These are phyloP conservation scores for Antheraea assamensis DNA, from an alignment of 2,888 invertebrate species.

Conservation along the genomic window DNA sequence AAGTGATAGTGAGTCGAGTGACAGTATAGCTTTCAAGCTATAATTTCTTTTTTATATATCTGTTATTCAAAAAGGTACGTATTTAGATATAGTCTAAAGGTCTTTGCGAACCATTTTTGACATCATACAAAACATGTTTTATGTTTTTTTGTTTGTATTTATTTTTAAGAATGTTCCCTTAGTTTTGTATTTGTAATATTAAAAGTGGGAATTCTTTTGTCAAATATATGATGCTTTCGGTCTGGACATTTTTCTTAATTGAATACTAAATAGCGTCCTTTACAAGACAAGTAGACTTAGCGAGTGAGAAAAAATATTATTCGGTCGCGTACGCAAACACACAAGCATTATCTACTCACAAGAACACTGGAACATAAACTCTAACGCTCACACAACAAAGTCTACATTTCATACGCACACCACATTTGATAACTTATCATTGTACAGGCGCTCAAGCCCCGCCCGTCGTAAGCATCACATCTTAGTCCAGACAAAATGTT, in stretches of 20 bases:
- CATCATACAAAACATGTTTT: conserved; percentile 26
- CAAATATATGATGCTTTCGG: conserved; percentile 11
- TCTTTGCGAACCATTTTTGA: conserved; percentile 26
- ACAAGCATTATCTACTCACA: conserved; percentile 25
- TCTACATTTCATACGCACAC: conserved; percentile 51
- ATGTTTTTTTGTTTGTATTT: conserved; percentile 5
- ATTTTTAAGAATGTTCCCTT: not conserved
- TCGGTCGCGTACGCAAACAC: conserved; percentile 22
- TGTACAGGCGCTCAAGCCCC: conserved; percentile 77
- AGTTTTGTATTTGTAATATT: conserved; percentile 6
- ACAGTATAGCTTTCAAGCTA: conserved; percentile 30
- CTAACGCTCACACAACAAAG: conserved; percentile 43
- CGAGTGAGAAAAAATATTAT: conserved; percentile 21
- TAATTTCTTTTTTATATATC: conserved; percentile 18
- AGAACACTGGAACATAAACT: conserved; percentile 42
- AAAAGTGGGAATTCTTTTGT: conserved; percentile 8
- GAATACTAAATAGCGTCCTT: not conserved
- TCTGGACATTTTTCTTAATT: conserved; percentile 7
- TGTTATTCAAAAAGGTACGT: conserved; percentile 47
- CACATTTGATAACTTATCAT: conserved; percentile 72
- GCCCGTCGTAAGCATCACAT: conserved; percentile 76
- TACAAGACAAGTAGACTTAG: not conserved
- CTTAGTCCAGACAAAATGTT: conserved; percentile 87
- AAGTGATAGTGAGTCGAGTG: conserved; percentile 28
- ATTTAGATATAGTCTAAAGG: conserved; percentile 38